Evolutionary conservation across 35 echinoderm and acorn worm genomes (phyloP).

Genomic region (Heliocidaris tuberculata): DNA sequence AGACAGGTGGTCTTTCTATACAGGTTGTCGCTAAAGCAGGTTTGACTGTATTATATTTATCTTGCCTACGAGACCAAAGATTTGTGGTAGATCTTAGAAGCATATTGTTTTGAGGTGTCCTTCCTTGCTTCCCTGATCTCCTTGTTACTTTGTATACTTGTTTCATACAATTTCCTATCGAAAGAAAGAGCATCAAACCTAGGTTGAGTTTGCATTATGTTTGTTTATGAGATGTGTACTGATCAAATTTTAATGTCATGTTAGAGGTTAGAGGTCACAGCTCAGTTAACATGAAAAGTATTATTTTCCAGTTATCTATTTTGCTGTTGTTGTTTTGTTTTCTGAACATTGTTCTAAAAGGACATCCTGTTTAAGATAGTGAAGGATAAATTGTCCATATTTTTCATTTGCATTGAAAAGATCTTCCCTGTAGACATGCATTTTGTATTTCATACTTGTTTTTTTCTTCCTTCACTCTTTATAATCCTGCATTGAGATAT

Average conservation of each 20-base stretch:
- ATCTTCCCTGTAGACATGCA: not conserved
- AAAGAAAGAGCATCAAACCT: too few relatives aligned
- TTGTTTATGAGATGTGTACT: too few relatives aligned
- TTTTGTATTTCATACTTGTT: not conserved
- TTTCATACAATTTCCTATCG: too few relatives aligned
- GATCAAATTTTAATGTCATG: too few relatives aligned
- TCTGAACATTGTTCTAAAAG: not conserved
- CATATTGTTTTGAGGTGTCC: not conserved
- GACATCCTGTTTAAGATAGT: not conserved
- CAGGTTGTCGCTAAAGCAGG: too few relatives aligned
- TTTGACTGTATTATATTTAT: not conserved
- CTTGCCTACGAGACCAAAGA: not conserved
- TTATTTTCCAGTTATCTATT: too few relatives aligned
- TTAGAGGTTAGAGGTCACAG: too few relatives aligned
- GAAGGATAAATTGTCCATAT: not conserved
- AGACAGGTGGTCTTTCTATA: too few relatives aligned
- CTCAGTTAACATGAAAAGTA: too few relatives aligned
- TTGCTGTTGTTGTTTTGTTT: not conserved
- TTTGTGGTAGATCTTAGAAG: not conserved
- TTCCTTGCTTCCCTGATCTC: not conserved
- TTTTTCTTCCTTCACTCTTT: not conserved
- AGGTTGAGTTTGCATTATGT: too few relatives aligned
- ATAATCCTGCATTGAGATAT: not conserved
- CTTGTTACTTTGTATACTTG: not conserved
- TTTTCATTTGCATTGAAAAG: not conserved